Percentiles rank a stretch among this genome's conserved stretches.
Conservation (phyloP, 2,113 vertebrate species). For the Laticauda laticaudata region DNA sequence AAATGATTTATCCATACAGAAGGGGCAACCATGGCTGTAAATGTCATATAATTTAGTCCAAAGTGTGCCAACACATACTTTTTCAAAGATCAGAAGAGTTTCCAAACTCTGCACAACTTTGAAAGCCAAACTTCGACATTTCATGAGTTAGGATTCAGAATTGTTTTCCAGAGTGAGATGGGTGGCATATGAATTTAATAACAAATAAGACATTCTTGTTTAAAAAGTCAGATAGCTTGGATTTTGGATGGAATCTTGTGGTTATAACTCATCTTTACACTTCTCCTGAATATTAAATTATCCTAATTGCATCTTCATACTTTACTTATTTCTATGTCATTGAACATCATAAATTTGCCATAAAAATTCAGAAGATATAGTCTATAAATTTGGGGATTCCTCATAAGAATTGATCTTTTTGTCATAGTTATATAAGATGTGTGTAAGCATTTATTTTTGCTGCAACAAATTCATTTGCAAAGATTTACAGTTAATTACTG, state of each 20-base stretch:
- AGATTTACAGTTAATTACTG: too few relatives aligned
- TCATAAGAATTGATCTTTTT: neutral
- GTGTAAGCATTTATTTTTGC: neutral
- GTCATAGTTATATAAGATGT: neutral
- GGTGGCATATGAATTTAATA: neutral
- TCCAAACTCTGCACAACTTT: neutral
- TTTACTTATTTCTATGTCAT: neutral
- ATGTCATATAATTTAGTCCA: neutral
- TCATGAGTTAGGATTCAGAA: neutral
- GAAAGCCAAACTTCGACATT: neutral
- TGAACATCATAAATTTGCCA: neutral
- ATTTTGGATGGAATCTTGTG: neutral
- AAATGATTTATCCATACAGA: neutral
- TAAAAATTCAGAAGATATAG: neutral
- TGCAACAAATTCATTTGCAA: neutral
- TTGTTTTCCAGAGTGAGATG: neutral
- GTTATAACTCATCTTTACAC: neutral
- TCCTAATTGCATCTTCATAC: neutral
- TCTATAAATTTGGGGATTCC: neutral
- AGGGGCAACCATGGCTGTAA: neutral
- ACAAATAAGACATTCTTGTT: neutral
- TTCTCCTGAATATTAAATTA: neutral
- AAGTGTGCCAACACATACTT: neutral
- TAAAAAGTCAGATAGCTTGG: neutral
- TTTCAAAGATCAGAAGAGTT: neutral